A percentile compares a stretch with the other conserved stretches of the same genome.
Evolutionary conservation across 2,797 vertebrate species (phyloP).

Genomic region (Paedocypris micromegethes): DNA sequence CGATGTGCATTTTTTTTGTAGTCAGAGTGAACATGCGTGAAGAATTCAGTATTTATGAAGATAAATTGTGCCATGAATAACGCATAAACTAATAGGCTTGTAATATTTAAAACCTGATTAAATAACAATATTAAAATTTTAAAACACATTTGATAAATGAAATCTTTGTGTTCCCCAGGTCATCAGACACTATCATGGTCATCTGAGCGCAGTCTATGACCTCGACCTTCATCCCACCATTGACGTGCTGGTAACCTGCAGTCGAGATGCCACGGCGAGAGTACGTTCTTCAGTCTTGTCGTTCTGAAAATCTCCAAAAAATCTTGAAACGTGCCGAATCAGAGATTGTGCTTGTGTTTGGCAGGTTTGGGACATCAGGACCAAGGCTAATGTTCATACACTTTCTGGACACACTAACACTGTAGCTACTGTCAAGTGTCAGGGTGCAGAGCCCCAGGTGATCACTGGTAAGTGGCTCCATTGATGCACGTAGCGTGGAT

Average conservation of each 20-base stretch:
- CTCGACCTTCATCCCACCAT: slow-evolving; percentile 95
- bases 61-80: too few species aligned
- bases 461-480: slow-evolving; percentile 79
- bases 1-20: too few species aligned
- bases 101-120: too few species aligned
- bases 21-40: background rate
- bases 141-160: background rate
- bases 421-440: slow-evolving; percentile 92
- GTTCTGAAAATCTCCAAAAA: too few species aligned
- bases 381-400: slow-evolving; percentile 95
- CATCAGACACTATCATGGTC: slow-evolving; percentile 96
- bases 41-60: too few species aligned
- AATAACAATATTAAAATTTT: too few species aligned
- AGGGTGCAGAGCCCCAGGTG: slow-evolving; percentile 90
- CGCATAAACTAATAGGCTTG: too few species aligned
- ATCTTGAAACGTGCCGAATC: too few species aligned
- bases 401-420: slow-evolving; percentile 95
- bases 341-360: slow-evolving; percentile 16
- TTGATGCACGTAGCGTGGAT: too few species aligned
- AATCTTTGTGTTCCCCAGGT: slow-evolving; percentile 65
- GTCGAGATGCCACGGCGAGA: slow-evolving; percentile 91
- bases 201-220: slow-evolving; percentile 93
- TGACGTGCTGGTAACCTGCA: slow-evolving; percentile 93
- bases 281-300: slow-evolving; percentile 58
- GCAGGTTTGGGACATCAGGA: slow-evolving; percentile 96